Conservation (phyloP, 2,797 vertebrate genomes). For the Gymnothorax javanicus region DNA sequence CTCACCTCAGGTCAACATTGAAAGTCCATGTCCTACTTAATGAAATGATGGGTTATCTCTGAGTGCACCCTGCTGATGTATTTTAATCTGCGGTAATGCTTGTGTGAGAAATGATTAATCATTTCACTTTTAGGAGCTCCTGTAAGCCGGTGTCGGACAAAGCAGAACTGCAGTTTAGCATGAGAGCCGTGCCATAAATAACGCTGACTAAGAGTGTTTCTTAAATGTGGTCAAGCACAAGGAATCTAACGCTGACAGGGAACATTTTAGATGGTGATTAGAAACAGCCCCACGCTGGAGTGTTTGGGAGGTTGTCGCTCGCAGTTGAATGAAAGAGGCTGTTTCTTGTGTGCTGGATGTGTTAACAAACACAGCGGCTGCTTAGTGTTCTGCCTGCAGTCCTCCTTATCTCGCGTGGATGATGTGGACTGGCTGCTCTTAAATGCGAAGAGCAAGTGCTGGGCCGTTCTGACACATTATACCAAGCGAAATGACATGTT, state of each 20-base stretch:
- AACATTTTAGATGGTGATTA: constrained; percentile 23
- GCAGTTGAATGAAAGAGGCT: constrained; percentile 4
- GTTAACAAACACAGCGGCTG: neutral
- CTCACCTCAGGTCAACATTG: neutral
- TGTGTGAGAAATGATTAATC: constrained; percentile 20
- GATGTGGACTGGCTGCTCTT: neutral
- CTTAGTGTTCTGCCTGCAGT: neutral
- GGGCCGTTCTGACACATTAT: neutral
- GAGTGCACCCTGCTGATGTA: neutral
- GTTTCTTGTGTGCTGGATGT: neutral
- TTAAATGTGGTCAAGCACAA: constrained; percentile 20
- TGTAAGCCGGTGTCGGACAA: constrained; percentile 23
- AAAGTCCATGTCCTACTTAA: neutral
- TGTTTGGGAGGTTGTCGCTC: constrained; percentile 15
- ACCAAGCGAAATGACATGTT: neutral
- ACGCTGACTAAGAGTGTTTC: neutral
- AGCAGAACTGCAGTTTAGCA: neutral
- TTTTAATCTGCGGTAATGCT: neutral
- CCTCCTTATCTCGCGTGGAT: neutral
- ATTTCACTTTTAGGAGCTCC: neutral
- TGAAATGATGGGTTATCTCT: neutral
- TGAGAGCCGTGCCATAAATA: constrained; percentile 2
- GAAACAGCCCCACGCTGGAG: constrained; percentile 7
- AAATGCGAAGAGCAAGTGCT: neutral
- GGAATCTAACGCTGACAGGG: neutral